Percentiles rank a stretch among this genome's conserved stretches.
Evolutionary conservation across 2,888 invertebrate genomes (phyloP).

Genomic region (Melanargia galathea): DNA sequence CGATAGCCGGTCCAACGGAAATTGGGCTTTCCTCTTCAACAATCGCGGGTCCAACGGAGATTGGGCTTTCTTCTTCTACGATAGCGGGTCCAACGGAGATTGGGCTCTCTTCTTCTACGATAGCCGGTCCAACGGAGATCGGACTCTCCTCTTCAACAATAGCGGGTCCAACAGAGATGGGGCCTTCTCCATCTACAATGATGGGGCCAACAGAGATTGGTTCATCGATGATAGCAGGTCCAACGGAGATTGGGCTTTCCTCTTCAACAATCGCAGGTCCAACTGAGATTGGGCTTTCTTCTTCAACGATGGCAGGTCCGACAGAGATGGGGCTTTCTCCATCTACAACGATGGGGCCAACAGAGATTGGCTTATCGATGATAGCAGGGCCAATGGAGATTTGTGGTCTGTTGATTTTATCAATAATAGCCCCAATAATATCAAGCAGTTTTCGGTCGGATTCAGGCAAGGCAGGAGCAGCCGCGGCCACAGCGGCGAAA

Average conservation of each 20-base stretch:
- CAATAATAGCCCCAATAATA: slow-evolving; percentile 54
- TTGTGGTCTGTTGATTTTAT: slow-evolving; percentile 34
- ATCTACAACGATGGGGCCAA: slow-evolving; percentile 22
- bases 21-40: slow-evolving; percentile 26
- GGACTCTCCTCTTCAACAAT: slow-evolving; percentile 26
- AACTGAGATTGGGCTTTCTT: slow-evolving; percentile 15
- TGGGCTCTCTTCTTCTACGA: slow-evolving; percentile 28
- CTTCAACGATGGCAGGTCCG: slow-evolving; percentile 29
- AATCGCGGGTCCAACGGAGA: slow-evolving; percentile 5
- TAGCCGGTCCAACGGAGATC: slow-evolving; percentile 37
- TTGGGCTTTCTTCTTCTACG: slow-evolving; percentile 27
- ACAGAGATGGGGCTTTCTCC: slow-evolving; percentile 28
- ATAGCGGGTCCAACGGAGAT: slow-evolving; percentile 41
- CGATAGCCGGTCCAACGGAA: slow-evolving; percentile 24
- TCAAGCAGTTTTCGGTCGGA: slow-evolving; percentile 25
- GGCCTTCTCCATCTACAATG: slow-evolving; percentile 35
- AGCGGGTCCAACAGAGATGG: slow-evolving; percentile 37
- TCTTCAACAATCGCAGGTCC: slow-evolving; percentile 11
- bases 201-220: slow-evolving; percentile 48
- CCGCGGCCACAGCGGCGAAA: slow-evolving; percentile 47
- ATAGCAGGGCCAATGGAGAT: slow-evolving; percentile 37
- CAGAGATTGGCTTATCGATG: slow-evolving; percentile 25
- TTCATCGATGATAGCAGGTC: slow-evolving; percentile 41
- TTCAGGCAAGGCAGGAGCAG: slow-evolving; percentile 31
- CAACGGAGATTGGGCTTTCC: slow-evolving; percentile 38